Conservation (phyloP, 2,797 vertebrate species). For the Psittacula echo region DNA sequence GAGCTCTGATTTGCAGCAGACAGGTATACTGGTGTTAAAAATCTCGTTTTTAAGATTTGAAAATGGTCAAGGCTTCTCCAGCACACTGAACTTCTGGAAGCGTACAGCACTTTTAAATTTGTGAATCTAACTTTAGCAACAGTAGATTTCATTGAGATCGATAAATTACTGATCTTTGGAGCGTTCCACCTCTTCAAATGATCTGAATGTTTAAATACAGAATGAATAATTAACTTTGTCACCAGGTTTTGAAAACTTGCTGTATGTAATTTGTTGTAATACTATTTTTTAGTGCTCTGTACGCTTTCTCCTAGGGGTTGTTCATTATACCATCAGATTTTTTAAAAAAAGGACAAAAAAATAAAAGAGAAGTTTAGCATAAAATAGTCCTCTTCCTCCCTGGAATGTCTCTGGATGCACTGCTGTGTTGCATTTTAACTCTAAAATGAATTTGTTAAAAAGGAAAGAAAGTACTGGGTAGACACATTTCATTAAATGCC, state of each 20-base stretch:
- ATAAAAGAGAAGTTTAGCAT: not conserved
- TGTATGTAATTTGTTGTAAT: not conserved
- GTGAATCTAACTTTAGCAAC: not conserved
- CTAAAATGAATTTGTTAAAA: constrained; percentile 3
- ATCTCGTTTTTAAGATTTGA: not conserved
- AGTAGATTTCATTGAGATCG: not conserved
- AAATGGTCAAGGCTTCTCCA: not conserved
- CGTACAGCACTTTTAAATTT: not conserved
- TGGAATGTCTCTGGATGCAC: not conserved
- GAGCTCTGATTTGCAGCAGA: not conserved
- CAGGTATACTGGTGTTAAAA: not conserved
- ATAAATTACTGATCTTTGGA: not conserved
- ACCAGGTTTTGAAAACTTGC: not conserved
- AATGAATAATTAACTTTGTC: not conserved
- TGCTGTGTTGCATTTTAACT: constrained; percentile 10
- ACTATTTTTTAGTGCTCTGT: not conserved
- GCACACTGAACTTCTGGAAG: not conserved
- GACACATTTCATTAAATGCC: constrained; percentile 20
- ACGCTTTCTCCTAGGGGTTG: not conserved
- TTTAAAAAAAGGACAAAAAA: not conserved
- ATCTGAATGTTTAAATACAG: not conserved
- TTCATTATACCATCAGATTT: not conserved
- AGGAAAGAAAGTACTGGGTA: not conserved
- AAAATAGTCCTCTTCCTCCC: not conserved
- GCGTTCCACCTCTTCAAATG: not conserved